These are phyloP conservation scores for Rhimphoctona megacephalus DNA, from an alignment of 2,888 invertebrate genomes.

Conservation along the genomic window DNA sequence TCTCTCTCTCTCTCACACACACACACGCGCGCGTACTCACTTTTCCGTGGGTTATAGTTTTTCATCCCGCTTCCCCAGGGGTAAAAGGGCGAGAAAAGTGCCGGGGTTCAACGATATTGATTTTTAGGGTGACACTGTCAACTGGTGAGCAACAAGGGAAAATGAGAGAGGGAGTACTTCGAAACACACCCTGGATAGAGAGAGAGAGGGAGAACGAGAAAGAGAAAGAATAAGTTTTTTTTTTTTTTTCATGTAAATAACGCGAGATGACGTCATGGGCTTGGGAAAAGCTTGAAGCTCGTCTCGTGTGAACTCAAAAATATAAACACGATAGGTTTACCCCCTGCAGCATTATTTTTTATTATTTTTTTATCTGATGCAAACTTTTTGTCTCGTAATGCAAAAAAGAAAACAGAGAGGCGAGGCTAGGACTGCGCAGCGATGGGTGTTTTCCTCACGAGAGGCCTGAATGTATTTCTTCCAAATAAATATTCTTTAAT, in stretches of 20 bases:
- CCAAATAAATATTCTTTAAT: neutral
- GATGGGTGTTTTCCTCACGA: neutral
- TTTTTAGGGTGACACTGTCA: constrained; percentile 90
- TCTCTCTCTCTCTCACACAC: neutral
- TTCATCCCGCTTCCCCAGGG: constrained; percentile 70
- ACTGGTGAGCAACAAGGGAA: constrained; percentile 78
- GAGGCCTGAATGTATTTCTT: neutral
- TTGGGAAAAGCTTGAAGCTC: neutral
- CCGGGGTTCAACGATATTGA: constrained; percentile 88
- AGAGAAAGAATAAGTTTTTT: constrained; percentile 41
- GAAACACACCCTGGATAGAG: constrained; percentile 9
- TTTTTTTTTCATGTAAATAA: neutral
- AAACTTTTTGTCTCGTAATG: neutral
- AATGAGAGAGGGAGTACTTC: constrained; percentile 22
- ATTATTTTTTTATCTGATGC: neutral
- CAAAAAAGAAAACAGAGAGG: neutral
- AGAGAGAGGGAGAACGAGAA: constrained; percentile 20
- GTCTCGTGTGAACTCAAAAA: constrained; percentile 4
- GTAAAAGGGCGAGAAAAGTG: constrained; percentile 83
- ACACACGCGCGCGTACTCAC: constrained; percentile 12
- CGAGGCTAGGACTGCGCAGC: neutral
- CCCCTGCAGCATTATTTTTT: neutral
- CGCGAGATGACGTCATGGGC: neutral
- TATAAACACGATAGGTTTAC: neutral
- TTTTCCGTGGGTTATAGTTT: constrained; percentile 7